These are phyloP conservation scores for Dipus sagitta DNA, from an alignment of 2,797 vertebrate genomes.

Conservation along the genomic window DNA sequence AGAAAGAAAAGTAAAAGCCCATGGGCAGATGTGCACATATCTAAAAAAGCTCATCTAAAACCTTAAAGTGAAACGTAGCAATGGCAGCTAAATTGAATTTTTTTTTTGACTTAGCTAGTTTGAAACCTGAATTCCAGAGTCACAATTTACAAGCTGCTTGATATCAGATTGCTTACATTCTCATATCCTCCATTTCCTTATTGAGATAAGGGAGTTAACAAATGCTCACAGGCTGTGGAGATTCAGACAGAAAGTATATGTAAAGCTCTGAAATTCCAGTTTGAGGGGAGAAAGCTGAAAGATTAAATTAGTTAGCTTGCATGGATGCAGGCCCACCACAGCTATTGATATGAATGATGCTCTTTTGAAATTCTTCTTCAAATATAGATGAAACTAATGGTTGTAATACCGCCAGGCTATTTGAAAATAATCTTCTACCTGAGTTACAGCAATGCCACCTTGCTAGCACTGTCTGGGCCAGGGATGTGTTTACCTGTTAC, in stretches of 20 bases:
- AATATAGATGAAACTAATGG: conserved; percentile 31
- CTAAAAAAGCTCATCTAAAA: background rate
- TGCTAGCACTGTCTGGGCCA: conserved; percentile 25
- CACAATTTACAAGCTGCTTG: background rate
- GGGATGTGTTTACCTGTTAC: conserved; percentile 52
- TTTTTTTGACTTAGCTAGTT: background rate
- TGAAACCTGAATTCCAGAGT: background rate
- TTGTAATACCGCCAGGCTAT: background rate
- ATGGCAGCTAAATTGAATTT: background rate
- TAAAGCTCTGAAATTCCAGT: background rate
- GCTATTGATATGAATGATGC: background rate
- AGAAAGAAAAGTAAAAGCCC: background rate
- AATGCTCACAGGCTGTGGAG: background rate
- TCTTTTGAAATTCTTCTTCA: conserved; percentile 18
- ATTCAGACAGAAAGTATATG: background rate
- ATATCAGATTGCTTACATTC: background rate
- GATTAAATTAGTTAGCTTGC: background rate
- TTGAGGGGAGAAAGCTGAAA: background rate
- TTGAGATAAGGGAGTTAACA: background rate
- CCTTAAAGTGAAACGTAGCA: background rate
- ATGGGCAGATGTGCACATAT: background rate
- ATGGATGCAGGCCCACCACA: background rate
- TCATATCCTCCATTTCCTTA: background rate
- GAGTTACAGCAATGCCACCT: background rate
- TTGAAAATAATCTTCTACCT: conserved; percentile 50